phyloP scores from a whole-genome alignment of 1,140 invertebrate species.

The Caenorhabditis tropicalis region DNA sequence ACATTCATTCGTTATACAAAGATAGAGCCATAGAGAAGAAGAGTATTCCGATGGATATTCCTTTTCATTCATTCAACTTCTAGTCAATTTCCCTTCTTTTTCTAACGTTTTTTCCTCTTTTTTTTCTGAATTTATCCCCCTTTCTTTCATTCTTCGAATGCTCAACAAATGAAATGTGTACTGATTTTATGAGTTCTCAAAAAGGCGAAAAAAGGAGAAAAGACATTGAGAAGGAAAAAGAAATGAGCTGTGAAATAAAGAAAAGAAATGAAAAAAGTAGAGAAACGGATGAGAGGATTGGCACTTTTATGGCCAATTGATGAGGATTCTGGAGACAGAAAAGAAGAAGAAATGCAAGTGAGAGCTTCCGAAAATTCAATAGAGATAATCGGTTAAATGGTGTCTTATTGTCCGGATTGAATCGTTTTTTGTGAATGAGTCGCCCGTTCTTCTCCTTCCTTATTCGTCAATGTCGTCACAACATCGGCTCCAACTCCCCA shows the following conservation, averaged over 20 bases:
- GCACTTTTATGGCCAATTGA: conserved; percentile 19
- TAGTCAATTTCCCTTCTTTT: no score
- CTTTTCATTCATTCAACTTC: neutral
- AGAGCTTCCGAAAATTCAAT: neutral
- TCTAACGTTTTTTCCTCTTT: neutral
- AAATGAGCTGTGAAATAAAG: conserved; percentile 28
- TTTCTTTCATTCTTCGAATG: neutral
- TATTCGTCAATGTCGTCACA: conserved; percentile 70
- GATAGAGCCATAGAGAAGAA: conserved; percentile 54
- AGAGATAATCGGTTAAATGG: no score
- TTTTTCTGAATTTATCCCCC: neutral
- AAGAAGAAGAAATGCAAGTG: neutral
- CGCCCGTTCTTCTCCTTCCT: conserved; percentile 62
- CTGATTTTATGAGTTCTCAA: conserved; percentile 11
- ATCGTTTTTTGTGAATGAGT: no score
- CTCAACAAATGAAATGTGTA: conserved; percentile 1
- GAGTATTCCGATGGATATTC: neutral
- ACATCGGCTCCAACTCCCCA: conserved; percentile 70
- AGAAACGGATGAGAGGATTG: neutral
- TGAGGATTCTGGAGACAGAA: neutral
- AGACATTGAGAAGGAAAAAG: neutral
- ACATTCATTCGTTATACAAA: conserved; percentile 67
- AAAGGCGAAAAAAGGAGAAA: neutral
- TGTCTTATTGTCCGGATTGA: no score
- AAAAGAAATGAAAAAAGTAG: neutral